phyloP scores from a whole-genome alignment of 2,113 vertebrate genomes.

The Leptosomus discolor region DNA sequence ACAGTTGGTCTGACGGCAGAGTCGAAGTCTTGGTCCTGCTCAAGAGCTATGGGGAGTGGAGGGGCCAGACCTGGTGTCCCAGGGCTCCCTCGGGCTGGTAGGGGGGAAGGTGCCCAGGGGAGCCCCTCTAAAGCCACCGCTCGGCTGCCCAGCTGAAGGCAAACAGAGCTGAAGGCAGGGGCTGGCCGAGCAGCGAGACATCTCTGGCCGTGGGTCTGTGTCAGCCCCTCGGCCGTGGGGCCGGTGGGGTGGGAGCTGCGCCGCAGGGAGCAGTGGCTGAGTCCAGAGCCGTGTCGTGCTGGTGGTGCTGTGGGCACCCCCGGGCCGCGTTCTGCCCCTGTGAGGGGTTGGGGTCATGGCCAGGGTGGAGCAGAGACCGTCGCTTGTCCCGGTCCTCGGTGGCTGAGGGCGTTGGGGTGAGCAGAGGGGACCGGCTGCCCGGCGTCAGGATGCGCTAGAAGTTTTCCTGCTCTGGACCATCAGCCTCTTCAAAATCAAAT shows the following conservation, averaged over 20 bases:
- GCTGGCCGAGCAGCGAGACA: fast-evolving
- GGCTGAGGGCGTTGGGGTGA: neutral
- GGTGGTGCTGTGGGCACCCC: neutral
- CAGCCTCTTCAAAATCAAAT: neutral
- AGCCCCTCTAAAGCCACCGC: neutral
- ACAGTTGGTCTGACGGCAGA: neutral
- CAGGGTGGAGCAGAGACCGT: neutral
- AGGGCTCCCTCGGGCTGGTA: fast-evolving
- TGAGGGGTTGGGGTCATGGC: fast-evolving
- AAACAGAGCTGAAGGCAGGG: fast-evolving
- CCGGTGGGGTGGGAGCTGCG: neutral
- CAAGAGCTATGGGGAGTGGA: neutral
- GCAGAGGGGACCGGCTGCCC: fast-evolving
- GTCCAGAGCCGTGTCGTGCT: fast-evolving
- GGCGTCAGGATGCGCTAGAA: neutral
- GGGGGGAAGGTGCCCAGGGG: fast-evolving
- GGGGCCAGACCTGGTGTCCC: neutral
- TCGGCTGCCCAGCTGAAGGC: neutral
- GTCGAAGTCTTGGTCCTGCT: neutral
- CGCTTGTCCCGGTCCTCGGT: fast-evolving
- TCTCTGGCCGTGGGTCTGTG: neutral
- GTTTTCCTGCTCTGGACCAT: neutral
- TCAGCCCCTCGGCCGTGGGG: fast-evolving
- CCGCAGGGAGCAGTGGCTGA: no score
- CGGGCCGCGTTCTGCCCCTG: fast-evolving